These are phyloP conservation scores for Calliphora vicina DNA, from an alignment of 1,140 invertebrate genomes.

Conservation along the genomic window DNA sequence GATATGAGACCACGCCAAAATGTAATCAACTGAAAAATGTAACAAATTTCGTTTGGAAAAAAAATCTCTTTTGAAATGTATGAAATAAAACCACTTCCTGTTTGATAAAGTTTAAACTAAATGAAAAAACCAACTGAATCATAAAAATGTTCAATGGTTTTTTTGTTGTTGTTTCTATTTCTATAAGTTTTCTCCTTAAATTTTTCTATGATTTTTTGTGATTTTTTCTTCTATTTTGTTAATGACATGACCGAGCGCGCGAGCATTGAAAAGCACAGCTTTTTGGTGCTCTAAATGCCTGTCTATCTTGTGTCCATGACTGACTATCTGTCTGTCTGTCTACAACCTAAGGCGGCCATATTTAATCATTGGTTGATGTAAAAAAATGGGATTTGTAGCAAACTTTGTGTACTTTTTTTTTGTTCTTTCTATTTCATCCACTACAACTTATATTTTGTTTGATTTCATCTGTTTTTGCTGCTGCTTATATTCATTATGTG, in stretches of 20 bases:
- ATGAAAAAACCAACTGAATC: too few species aligned
- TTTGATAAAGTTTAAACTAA: not conserved
- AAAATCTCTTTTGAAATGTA: not conserved
- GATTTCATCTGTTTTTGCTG: not conserved
- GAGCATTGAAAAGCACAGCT: not conserved
- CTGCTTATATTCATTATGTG: not conserved
- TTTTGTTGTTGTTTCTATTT: too few species aligned
- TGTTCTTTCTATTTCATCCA: too few species aligned
- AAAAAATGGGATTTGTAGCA: slow-evolving; percentile 15
- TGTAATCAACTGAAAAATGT: not conserved
- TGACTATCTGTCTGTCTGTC: not conserved
- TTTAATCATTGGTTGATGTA: slow-evolving; percentile 14
- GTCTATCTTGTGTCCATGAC: not conserved
- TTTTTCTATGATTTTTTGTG: not conserved
- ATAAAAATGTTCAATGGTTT: too few species aligned
- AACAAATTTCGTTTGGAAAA: not conserved
- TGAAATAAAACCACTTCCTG: slow-evolving; percentile 12
- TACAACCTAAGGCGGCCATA: slow-evolving; percentile 3
- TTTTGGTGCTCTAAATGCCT: not conserved
- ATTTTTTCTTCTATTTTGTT: not conserved
- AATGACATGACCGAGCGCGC: not conserved
- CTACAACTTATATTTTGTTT: not conserved
- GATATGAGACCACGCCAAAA: not conserved
- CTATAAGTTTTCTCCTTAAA: too few species aligned
- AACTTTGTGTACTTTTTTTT: not conserved